Conservation (phyloP, 2,113 vertebrate species). For the Bungarus multicinctus region DNA sequence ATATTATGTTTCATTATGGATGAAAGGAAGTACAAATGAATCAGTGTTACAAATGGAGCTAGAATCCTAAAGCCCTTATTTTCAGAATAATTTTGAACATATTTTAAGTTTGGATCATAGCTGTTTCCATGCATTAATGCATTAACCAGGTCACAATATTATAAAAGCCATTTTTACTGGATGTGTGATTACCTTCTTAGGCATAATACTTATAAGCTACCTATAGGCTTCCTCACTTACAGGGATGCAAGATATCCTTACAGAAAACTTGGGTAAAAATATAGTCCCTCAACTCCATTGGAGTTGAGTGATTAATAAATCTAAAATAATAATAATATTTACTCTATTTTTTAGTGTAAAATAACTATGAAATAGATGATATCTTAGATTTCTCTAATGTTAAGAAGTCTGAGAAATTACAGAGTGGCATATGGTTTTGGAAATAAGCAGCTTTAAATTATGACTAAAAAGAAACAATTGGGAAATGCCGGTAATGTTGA, state of each 20-base stretch:
- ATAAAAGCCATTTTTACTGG: not conserved
- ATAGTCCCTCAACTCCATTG: not conserved
- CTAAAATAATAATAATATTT: not conserved
- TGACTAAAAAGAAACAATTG: not conserved
- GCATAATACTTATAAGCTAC: not conserved
- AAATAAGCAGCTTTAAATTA: not conserved
- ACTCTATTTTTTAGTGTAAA: not conserved
- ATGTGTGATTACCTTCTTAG: not conserved
- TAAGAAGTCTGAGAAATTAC: not conserved
- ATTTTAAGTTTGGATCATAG: not conserved
- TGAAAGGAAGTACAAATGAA: slow-evolving; percentile 26
- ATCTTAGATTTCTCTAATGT: not conserved
- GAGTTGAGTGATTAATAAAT: not conserved
- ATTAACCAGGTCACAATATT: not conserved
- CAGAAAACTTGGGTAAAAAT: not conserved
- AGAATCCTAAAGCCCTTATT: not conserved
- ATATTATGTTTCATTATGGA: not conserved
- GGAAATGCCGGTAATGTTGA: not conserved
- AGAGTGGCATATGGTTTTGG: not conserved
- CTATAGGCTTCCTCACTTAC: not conserved
- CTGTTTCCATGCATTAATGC: not conserved
- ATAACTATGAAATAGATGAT: not conserved
- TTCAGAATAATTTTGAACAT: not conserved
- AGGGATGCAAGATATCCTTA: not conserved
- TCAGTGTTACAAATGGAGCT: not conserved